Conservation (phyloP, 2,888 invertebrate genomes). For the Pardosa pseudoannulata region DNA sequence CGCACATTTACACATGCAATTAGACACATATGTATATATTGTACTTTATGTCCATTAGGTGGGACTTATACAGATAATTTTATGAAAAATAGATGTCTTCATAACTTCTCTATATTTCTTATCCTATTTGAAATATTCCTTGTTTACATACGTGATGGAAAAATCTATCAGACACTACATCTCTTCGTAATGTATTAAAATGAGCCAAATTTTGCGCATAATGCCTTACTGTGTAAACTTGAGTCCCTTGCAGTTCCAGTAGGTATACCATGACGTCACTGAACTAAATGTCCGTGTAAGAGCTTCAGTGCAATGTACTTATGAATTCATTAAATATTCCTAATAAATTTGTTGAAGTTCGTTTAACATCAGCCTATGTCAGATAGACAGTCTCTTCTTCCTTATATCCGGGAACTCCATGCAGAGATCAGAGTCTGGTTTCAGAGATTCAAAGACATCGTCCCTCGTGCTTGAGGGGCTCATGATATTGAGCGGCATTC, state of each 20-base stretch:
- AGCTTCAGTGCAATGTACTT: no score
- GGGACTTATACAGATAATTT: neutral
- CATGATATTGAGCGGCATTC: slow-evolving; percentile 60
- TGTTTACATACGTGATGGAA: neutral
- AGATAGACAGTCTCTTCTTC: slow-evolving; percentile 70
- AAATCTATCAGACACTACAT: neutral
- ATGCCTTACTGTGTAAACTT: no score
- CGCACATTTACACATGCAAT: neutral
- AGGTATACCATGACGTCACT: no score
- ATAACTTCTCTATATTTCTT: neutral
- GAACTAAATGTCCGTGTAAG: no score
- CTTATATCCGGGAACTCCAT: slow-evolving; percentile 64
- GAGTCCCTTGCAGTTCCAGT: no score
- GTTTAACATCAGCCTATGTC: slow-evolving; percentile 64
- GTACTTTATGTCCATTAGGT: neutral
- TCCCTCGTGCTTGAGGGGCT: slow-evolving; percentile 57
- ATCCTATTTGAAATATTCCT: neutral
- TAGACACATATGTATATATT: neutral
- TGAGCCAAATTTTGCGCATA: no score
- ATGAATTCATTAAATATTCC: neutral
- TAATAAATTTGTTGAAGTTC: slow-evolving; percentile 65
- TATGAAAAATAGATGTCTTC: slow-evolving; percentile 4
- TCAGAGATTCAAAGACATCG: slow-evolving; percentile 61
- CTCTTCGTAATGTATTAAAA: no score
- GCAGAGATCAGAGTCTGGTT: slow-evolving; percentile 61